Percentiles rank a stretch among this genome's conserved stretches.
These are phyloP conservation scores for Bombycilla garrulus DNA, from an alignment of 2,113 vertebrate species.

Conservation along the genomic window DNA sequence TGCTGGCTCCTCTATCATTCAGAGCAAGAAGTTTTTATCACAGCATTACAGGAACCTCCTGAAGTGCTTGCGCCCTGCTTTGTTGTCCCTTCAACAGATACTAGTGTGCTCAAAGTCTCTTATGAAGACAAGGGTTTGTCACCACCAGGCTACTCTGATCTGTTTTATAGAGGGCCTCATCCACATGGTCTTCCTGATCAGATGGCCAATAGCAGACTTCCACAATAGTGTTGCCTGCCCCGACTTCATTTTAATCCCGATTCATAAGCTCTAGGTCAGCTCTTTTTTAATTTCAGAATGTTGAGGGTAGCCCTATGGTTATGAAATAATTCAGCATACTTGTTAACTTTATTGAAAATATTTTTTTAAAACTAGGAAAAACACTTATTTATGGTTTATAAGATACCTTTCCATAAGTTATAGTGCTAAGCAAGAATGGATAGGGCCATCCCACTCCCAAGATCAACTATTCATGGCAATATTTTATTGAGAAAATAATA, in stretches of 20 bases:
- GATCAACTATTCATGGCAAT: not conserved
- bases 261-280: not conserved
- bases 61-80: not conserved
- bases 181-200: not conserved
- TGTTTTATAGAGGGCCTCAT: not conserved
- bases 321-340: not conserved
- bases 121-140: not conserved
- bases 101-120: not conserved
- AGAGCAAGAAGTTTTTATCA: not conserved
- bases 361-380: not conserved
- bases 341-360: not conserved
- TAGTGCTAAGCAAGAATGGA: not conserved
- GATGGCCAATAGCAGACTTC: not conserved
- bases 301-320: not conserved
- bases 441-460: not conserved
- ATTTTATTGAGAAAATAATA: not conserved
- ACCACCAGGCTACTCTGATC: too few relatives aligned
- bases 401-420: not conserved
- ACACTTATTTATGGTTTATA: not conserved
- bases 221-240: not conserved
- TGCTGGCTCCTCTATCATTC: not conserved
- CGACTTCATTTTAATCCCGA: not conserved
- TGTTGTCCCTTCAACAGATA: not conserved
- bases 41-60: not conserved
- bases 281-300: not conserved